Base-by-base conservation (phyloP, 2,113 vertebrate genomes). In the Pholis gunnellus region DNA sequence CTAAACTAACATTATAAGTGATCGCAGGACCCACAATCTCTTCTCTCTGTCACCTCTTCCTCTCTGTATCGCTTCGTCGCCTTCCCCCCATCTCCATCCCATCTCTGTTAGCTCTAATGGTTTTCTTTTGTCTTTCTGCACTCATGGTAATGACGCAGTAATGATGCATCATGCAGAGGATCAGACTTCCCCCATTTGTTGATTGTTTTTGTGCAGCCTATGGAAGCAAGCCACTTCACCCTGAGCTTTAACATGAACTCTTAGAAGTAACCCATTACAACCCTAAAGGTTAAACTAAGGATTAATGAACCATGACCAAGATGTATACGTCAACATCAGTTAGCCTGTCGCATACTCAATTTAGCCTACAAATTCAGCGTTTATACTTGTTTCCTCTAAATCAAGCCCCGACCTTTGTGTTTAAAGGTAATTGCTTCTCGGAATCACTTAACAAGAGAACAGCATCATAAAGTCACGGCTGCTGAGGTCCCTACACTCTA, bases 71-170 rank as follows among this genome's bases (percentile, higher is more conserved):
- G 9, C 50, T 56, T 18, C 25, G 34, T 27, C 44, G 27, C 34
- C 38, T 54, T 27, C 60, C 9, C 52, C 72, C n/a, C n/a, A 14
- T 72, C 52, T 87, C 81, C 60, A 38, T 72, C 67, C 64, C 25
- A 31, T 68, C 70, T 64, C 65, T 72, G 60, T 59, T 73, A 34
- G 78, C 42, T 52, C 54, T 83, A 80, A 89, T 79, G 78, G n/a
- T 52, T 85, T 72, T 64, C 20, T 64, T 46, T 6, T 63, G 74
- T 78, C 59, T 76, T 56, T 67, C 50, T 78, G 50, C 57, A 63
- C 34, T 68, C 46, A 22, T 89, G 50, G 60, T 89, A 90, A 89
- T 85, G 85, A 88, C 75, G 78, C 27, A 60, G 56, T 88, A 87
- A 92, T 87, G 85, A 85, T 80, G 77, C 84, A 75, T 75, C 66